Evolutionary conservation across 2,888 invertebrate species (phyloP).

Genomic region (Tinea pellionella): DNA sequence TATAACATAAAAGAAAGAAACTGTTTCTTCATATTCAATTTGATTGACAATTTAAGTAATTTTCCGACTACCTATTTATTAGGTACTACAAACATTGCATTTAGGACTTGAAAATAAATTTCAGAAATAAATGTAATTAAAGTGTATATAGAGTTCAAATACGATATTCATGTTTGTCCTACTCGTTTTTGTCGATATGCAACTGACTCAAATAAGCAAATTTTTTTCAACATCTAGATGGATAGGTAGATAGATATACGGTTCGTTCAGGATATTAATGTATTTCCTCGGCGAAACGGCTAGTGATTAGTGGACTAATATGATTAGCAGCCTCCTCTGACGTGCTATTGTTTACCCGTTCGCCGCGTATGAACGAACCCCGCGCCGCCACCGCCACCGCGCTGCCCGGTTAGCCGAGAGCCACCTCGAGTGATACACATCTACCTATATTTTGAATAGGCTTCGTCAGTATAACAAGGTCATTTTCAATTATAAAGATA

Average conservation of each 20-base stretch:
- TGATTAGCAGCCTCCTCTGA: constrained; percentile 64
- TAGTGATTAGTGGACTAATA: constrained; percentile 75
- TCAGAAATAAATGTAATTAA: neutral
- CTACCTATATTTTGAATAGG: neutral
- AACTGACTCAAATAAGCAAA: no score
- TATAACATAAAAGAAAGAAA: no score
- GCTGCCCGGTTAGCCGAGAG: constrained; percentile 1
- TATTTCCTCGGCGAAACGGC: constrained; percentile 75
- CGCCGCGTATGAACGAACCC: constrained; percentile 23
- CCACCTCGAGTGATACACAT: neutral
- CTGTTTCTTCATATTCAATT: no score
- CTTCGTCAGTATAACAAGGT: neutral
- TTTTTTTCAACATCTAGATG: neutral
- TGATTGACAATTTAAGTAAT: no score
- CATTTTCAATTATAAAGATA: no score
- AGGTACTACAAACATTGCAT: no score
- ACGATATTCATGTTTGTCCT: no score
- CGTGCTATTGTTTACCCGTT: constrained; percentile 11
- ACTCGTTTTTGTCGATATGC: no score
- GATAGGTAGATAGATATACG: neutral
- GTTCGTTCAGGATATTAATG: constrained; percentile 72
- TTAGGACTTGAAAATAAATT: no score
- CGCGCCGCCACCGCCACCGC: no score
- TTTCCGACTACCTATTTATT: no score
- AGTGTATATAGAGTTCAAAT: neutral